Percentiles rank a stretch among this genome's conserved stretches.
Evolutionary conservation across 1,140 invertebrate genomes (phyloP).

Genomic region (Drosophila watanabei): DNA sequence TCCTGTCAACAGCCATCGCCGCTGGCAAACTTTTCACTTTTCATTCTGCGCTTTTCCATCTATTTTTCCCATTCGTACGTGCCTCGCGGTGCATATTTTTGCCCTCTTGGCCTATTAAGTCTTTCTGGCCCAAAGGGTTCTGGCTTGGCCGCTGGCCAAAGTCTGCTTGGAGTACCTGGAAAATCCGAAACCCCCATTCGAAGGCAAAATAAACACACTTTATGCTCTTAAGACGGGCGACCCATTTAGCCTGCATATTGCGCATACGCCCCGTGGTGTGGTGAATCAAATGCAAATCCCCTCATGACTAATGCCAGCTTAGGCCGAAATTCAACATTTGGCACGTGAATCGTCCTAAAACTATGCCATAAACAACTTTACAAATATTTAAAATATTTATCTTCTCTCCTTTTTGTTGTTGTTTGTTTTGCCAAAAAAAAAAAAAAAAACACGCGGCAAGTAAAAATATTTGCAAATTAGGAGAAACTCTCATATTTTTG

Average conservation of each 20-base stretch:
- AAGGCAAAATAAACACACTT: background rate
- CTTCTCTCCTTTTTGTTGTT: constrained; percentile 22
- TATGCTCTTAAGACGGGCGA: constrained; percentile 36
- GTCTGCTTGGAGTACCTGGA: constrained; percentile 34
- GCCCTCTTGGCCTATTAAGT: constrained; percentile 84
- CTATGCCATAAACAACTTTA: constrained; percentile 46
- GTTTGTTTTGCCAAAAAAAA: constrained; percentile 23
- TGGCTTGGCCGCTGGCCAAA: constrained; percentile 64
- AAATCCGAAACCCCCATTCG: constrained; percentile 57
- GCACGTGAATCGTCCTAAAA: constrained; percentile 70
- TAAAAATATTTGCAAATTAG: constrained; percentile 79
- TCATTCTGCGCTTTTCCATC: constrained; percentile 80
- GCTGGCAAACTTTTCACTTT: constrained; percentile 79
- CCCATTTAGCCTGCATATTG: constrained; percentile 71
- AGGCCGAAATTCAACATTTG: constrained; percentile 58
- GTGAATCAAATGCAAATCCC: constrained; percentile 53
- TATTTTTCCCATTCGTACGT: constrained; percentile 46
- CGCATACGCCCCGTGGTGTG: constrained; percentile 64
- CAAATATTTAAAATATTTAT: constrained; percentile 50
- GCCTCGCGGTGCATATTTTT: constrained; percentile 56
- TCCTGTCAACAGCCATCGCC: constrained; percentile 19
- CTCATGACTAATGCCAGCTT: constrained; percentile 63
- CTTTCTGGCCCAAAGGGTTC: constrained; percentile 50
- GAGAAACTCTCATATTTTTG: constrained; percentile 71
- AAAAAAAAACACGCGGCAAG: constrained; percentile 5